Conservation (phyloP, 2,797 vertebrate species). For the Lepilemur ruficaudatus region DNA sequence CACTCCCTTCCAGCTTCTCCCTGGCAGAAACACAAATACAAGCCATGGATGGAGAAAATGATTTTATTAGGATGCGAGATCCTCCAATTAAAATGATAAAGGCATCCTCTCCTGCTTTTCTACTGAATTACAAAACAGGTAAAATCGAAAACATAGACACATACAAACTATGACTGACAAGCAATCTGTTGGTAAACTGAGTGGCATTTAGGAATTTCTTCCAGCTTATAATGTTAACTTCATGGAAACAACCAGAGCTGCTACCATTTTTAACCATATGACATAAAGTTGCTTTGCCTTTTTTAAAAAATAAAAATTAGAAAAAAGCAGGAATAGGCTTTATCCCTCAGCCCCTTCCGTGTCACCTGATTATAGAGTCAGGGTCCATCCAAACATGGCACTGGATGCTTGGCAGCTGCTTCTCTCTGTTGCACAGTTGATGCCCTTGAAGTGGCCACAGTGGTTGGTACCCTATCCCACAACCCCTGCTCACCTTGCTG, state of each 20-base stretch:
- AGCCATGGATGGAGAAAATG: background rate
- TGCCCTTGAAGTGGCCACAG: background rate
- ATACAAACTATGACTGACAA: background rate
- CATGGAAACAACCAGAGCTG: background rate
- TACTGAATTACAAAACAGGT: background rate
- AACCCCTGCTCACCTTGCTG: background rate
- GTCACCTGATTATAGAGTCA: background rate
- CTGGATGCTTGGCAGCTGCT: background rate
- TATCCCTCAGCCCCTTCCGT: accelerated
- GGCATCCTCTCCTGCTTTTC: background rate
- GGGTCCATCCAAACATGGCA: background rate
- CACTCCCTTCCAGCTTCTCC: background rate
- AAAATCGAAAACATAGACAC: background rate
- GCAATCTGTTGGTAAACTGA: background rate
- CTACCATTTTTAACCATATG: background rate
- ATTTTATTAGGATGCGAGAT: background rate
- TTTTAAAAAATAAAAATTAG: background rate
- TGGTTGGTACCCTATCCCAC: too few species aligned
- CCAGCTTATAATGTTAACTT: background rate
- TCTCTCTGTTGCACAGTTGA: background rate
- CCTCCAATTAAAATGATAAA: background rate
- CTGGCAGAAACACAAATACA: background rate
- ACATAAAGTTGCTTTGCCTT: background rate
- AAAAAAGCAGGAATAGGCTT: background rate
- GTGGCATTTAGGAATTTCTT: background rate